Evolutionary conservation across 2,797 vertebrate species (phyloP), one percentile per base, ranked within the genome.

Genomic region (Bradypus variegatus): DNA sequence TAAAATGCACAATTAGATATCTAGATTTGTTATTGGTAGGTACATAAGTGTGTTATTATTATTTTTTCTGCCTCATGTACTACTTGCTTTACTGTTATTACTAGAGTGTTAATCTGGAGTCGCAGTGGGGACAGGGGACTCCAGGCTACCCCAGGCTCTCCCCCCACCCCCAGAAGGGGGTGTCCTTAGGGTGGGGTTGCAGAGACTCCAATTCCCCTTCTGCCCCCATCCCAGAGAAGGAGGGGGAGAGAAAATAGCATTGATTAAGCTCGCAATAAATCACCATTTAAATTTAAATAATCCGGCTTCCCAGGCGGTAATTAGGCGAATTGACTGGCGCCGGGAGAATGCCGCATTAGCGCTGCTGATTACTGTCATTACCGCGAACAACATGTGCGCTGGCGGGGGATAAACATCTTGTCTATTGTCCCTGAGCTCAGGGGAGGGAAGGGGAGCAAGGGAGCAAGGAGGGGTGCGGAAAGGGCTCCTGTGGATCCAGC

Each of bases 331-430:
- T 98, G 98, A 98, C 98, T 98, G 97, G 96, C 97, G 98, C 97
- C 96, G 95, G 96, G 95, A 98, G 98, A 97, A 98, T 97, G 97
- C 97, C 89, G 98, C 98, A 98, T 98, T 98, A 98, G 97, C 96
- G 97, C 96, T 96, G 96, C 97, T 98, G 98, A 98, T 98, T 98
- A 98, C 98, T 97, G 98, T 98, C 98, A 98, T 98, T 98, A 98
- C 96, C 36, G 21, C 86, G 95, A 97, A 96, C 96, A 95, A 92
- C 95, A 94, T n/a, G 96, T 95, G 94, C 55, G 69, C 90, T 1
- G 23, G 87, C 58, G 14, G 91, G 95, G 95, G 95, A 96, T 95
- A 96, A 96, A 96, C 96, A 96, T 96, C 97, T 96, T 96, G 95
- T 94, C 96, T 96, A 96, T 96, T 96, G 96, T 96, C 94, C 93